Conservation (phyloP, 2,113 vertebrate species). For the Emydocephalus ijimae region DNA sequence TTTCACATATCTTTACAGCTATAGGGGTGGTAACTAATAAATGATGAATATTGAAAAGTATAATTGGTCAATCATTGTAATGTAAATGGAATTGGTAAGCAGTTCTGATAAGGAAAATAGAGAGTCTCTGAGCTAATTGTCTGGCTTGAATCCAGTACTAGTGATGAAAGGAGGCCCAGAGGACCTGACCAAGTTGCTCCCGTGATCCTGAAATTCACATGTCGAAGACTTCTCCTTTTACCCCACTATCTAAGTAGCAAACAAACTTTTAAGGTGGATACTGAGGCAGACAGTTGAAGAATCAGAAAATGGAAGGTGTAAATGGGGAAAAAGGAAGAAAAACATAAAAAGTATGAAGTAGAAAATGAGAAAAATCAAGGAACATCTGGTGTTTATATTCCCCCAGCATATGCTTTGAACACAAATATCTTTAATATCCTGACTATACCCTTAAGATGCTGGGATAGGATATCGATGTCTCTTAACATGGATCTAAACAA, state of each 20-base stretch:
- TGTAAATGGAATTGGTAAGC: too few relatives aligned
- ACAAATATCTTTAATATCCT: not conserved
- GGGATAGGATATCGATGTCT: not conserved
- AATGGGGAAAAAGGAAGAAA: not conserved
- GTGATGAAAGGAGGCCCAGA: not conserved
- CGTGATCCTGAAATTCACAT: not conserved
- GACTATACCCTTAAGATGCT: not conserved
- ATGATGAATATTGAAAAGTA: too few relatives aligned
- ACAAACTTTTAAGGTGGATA: not conserved
- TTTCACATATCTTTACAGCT: too few relatives aligned
- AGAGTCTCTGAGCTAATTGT: not conserved
- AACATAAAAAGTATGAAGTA: not conserved
- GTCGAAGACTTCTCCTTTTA: not conserved
- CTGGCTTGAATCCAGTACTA: not conserved
- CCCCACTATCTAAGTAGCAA: not conserved
- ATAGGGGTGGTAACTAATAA: too few relatives aligned
- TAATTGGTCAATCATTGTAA: too few relatives aligned
- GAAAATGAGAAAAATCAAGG: not conserved
- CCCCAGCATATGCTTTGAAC: not conserved
- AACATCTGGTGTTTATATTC: not conserved
- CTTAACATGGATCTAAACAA: not conserved
- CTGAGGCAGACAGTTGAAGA: not conserved
- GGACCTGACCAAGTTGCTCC: not conserved
- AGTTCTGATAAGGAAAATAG: too few relatives aligned
- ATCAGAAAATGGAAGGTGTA: not conserved